phyloP scores from a whole-genome alignment of 2,797 vertebrate genomes.

The Phalanger gymnotis region DNA sequence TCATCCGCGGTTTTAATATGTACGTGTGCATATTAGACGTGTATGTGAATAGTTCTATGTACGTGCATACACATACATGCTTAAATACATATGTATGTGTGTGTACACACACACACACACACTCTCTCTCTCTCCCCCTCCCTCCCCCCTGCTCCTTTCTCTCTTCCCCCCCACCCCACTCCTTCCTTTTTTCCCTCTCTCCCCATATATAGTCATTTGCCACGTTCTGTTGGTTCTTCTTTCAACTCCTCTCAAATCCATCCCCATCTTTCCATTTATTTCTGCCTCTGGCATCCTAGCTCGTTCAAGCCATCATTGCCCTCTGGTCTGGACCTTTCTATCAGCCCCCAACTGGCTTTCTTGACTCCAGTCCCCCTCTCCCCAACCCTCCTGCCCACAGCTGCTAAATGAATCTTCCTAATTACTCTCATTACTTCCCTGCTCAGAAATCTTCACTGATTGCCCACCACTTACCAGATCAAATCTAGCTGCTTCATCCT shows the following conservation, averaged over 20 bases:
- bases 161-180: background rate
- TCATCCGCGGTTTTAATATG: background rate
- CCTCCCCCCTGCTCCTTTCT: no score
- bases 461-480: background rate
- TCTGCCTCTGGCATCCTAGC: background rate
- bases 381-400: background rate
- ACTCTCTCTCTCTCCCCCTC: background rate
- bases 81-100: background rate
- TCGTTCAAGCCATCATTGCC: background rate
- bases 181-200: background rate
- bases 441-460: background rate
- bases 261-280: background rate
- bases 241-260: background rate
- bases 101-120: background rate
- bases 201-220: background rate
- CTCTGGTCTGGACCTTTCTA: background rate
- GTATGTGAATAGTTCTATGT: background rate
- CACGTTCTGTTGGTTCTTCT: background rate
- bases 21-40: no score
- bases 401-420: slow-evolving; percentile 26
- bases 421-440: background rate
- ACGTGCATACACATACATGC: background rate
- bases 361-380: background rate
- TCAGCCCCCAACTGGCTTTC: background rate
- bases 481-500: background rate